phyloP scores from a whole-genome alignment of 1,140 invertebrate genomes.

The Dinothrombium tinctorium region DNA sequence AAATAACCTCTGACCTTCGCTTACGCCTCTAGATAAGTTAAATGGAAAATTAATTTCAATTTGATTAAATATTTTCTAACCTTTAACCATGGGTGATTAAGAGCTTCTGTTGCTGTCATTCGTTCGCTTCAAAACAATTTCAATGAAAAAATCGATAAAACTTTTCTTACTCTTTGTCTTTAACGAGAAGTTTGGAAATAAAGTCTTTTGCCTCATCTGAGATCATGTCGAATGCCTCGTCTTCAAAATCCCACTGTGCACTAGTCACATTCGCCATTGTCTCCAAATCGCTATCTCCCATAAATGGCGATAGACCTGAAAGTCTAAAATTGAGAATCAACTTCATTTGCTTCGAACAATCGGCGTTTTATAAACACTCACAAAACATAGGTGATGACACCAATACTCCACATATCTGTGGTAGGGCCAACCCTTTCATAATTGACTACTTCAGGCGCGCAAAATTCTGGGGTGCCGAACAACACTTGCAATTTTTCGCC shows the following conservation, averaged over 20 bases:
- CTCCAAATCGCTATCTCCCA: conserved; percentile 87
- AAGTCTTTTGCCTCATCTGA: conserved; percentile 80
- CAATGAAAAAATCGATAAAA: too few relatives aligned
- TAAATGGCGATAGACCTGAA: conserved; percentile 89
- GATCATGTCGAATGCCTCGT: conserved; percentile 73
- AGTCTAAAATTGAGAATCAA: too few relatives aligned
- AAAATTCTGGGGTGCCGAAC: conserved; percentile 96
- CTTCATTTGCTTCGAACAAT: too few relatives aligned
- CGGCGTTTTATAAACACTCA: conserved; percentile 44
- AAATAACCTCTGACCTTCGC: too few relatives aligned
- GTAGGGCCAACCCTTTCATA: conserved; percentile 70
- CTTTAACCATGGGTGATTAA: too few relatives aligned
- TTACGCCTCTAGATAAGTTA: too few relatives aligned
- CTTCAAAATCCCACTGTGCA: conserved; percentile 82
- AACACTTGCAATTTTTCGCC: conserved; percentile 53
- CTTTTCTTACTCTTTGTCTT: conserved; percentile 65
- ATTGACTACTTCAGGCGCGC: conserved; percentile 93
- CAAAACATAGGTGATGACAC: conserved; percentile 91
- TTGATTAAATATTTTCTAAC: too few relatives aligned
- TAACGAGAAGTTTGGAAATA: conserved; percentile 58
- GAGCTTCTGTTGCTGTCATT: too few relatives aligned
- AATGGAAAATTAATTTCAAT: too few relatives aligned
- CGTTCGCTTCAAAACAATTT: too few relatives aligned
- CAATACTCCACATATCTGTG: conserved; percentile 94
- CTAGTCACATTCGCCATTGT: conserved; percentile 92